phyloP scores from a whole-genome alignment of 2,797 vertebrate genomes.

The Takifugu ocellatus region DNA sequence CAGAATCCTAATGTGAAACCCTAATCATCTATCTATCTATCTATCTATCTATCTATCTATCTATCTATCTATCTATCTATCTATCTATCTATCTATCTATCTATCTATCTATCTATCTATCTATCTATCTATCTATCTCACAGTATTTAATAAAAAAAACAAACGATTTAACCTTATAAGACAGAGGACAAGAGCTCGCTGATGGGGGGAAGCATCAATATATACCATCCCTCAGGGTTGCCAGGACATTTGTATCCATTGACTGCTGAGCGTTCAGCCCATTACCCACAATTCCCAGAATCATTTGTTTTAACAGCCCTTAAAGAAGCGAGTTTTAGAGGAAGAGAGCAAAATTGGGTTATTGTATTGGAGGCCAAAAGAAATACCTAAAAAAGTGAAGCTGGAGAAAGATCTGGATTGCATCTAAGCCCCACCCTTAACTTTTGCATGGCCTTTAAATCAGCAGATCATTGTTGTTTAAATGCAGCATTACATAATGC shows the following conservation, averaged over 20 bases:
- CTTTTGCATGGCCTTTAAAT: conserved; percentile 28
- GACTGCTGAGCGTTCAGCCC: conserved; percentile 46
- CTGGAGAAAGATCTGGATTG: not conserved
- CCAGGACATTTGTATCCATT: conserved; percentile 24
- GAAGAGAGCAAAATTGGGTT: not conserved
- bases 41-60: too few relatives aligned
- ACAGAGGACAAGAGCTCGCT: not conserved
- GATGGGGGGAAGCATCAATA: not conserved
- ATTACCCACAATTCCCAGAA: conserved; percentile 54
- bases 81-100: too few relatives aligned
- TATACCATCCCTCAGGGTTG: conserved; percentile 35
- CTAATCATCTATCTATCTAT: too few relatives aligned
- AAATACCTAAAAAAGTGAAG: conserved; percentile 1
- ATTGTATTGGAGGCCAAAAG: conserved; percentile 1
- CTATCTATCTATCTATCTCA: not conserved
- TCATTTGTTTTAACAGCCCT: conserved; percentile 35
- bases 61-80: too few relatives aligned
- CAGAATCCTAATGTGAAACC: too few relatives aligned
- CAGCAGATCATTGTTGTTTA: conserved; percentile 7
- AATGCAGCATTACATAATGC: conserved; percentile 9
- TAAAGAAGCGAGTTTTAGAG: conserved; percentile 12
- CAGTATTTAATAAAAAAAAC: conserved; percentile 8
- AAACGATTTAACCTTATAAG: not conserved
- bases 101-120: too few relatives aligned
- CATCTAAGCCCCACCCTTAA: not conserved